Percentiles rank a stretch among this genome's conserved stretches.
Conservation (phyloP, 2,797 vertebrate genomes). For the Balearica regulorum region DNA sequence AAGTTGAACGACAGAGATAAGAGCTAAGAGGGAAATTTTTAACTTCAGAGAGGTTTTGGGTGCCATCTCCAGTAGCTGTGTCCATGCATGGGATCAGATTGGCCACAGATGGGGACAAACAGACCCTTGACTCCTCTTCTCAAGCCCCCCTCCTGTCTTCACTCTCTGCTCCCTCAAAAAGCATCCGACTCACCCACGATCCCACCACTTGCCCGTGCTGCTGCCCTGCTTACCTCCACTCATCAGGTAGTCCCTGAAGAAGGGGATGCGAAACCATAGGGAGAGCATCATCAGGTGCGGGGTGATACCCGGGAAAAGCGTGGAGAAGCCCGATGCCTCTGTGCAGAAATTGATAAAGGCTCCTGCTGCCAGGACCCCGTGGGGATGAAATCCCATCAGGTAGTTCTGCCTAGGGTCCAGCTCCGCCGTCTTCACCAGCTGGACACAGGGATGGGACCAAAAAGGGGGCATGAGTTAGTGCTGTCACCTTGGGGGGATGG, state of each 20-base stretch:
- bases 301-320: slow-evolving; percentile 82
- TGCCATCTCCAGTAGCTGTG: background rate
- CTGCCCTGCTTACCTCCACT: slow-evolving; percentile 74
- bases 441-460: background rate
- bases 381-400: slow-evolving; percentile 89
- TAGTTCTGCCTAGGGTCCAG: slow-evolving; percentile 89
- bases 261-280: slow-evolving; percentile 88
- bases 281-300: slow-evolving; percentile 87
- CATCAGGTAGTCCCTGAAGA: slow-evolving; percentile 93
- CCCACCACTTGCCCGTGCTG: fast-evolving
- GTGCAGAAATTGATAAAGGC: slow-evolving; percentile 91
- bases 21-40: background rate
- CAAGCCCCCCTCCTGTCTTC: background rate
- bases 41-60: background rate
- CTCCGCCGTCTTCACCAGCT: slow-evolving; percentile 91
- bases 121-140: background rate
- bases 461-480: background rate
- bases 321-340: slow-evolving; percentile 79
- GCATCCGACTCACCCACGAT: background rate
- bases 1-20: background rate
- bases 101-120: background rate
- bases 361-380: slow-evolving; percentile 86
- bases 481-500: background rate
- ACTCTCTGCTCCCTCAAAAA: background rate
- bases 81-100: fast-evolving